These are phyloP conservation scores for Crocidura indochinensis DNA, from an alignment of 2,797 vertebrate species.

Conservation along the genomic window DNA sequence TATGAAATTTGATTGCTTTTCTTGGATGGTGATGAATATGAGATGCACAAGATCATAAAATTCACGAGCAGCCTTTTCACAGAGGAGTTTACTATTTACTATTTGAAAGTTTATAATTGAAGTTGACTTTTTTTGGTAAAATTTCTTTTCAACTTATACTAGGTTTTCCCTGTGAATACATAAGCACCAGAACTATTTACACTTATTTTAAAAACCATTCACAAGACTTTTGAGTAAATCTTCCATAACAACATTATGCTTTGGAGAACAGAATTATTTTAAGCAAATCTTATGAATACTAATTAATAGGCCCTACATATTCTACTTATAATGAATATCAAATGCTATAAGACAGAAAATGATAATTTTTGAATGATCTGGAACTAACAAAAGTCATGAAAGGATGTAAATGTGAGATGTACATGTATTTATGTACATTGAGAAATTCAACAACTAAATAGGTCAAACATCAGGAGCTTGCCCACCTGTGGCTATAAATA, in stretches of 20 bases:
- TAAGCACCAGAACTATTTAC: no score
- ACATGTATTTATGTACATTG: constrained; percentile 26
- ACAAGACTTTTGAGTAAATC: constrained; percentile 2
- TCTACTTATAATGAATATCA: not conserved
- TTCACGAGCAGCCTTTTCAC: no score
- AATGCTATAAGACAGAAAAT: constrained; percentile 17
- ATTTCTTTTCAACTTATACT: no score
- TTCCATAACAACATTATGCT: not conserved
- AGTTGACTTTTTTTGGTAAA: no score
- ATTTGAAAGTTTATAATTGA: no score
- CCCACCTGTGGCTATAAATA: not conserved
- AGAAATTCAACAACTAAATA: not conserved
- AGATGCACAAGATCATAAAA: no score
- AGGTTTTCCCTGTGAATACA: no score
- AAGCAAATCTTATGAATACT: not conserved
- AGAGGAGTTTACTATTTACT: no score
- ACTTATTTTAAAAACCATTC: no score
- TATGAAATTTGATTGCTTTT: no score
- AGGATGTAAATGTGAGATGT: not conserved
- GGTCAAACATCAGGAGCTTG: no score
- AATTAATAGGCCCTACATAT: not conserved
- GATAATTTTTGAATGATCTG: not conserved
- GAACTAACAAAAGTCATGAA: constrained; percentile 16
- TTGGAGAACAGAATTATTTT: not conserved
- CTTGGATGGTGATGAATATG: no score